Conservation (phyloP, 2,888 invertebrate species). For the Drosophila gaucha region DNA sequence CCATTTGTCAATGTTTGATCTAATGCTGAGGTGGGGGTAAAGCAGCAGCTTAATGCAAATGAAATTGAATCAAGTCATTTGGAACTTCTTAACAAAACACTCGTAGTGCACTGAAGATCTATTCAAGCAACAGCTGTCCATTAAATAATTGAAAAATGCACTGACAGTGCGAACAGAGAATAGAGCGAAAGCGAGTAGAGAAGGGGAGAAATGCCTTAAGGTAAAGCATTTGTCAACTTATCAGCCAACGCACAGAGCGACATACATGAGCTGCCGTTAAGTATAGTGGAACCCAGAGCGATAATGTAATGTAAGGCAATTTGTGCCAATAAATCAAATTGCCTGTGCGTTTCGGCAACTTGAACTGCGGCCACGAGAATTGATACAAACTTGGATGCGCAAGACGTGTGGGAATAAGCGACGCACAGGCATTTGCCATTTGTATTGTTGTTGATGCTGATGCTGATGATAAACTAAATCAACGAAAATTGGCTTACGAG, state of each 20-base stretch:
- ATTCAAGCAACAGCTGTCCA: constrained; percentile 32
- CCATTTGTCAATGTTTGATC: constrained; percentile 53
- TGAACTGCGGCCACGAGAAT: constrained; percentile 23
- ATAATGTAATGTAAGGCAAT: constrained; percentile 75
- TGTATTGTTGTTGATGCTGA: constrained; percentile 53
- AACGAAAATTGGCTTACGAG: constrained; percentile 75
- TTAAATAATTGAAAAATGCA: constrained; percentile 70
- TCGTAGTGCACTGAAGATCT: constrained; percentile 32
- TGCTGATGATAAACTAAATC: constrained; percentile 74
- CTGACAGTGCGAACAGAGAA: constrained; percentile 4
- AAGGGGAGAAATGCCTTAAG: constrained; percentile 34
- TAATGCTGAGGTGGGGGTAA: constrained; percentile 1
- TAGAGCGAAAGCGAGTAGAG: neutral
- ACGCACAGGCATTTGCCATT: constrained; percentile 65
- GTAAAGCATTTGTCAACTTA: constrained; percentile 41
- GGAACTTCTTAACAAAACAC: constrained; percentile 38
- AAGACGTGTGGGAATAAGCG: constrained; percentile 62
- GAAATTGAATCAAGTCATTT: constrained; percentile 51
- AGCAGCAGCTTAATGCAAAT: constrained; percentile 42
- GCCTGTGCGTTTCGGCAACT: constrained; percentile 39
- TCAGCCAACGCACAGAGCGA: constrained; percentile 26
- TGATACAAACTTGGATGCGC: constrained; percentile 43
- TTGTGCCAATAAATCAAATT: constrained; percentile 78
- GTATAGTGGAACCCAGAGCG: constrained; percentile 61
- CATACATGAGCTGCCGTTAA: constrained; percentile 17